phyloP scores from a whole-genome alignment of 2,888 invertebrate species.

The Cataglyphis altisquamis region DNA sequence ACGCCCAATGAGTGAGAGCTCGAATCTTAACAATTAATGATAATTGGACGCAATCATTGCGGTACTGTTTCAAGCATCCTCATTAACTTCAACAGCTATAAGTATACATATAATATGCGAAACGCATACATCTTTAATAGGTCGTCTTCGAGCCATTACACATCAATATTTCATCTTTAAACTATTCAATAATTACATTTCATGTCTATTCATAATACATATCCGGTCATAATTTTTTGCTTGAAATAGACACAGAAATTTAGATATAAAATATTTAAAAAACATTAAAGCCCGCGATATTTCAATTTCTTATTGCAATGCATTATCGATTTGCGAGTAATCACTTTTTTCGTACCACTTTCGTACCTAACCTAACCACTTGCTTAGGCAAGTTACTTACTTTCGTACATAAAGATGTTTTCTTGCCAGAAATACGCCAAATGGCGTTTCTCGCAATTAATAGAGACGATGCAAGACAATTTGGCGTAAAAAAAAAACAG shows the following conservation, averaged over 20 bases:
- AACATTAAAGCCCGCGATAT: background rate
- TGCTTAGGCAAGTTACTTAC: conserved; percentile 26
- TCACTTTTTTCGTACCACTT: background rate
- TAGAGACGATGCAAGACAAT: conserved; percentile 16
- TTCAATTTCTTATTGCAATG: background rate
- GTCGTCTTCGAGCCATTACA: background rate
- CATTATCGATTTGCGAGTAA: background rate
- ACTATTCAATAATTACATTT: background rate
- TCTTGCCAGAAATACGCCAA: background rate
- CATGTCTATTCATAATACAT: no score
- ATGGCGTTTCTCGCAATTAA: conserved; percentile 20
- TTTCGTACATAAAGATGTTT: background rate
- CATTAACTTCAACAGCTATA: background rate
- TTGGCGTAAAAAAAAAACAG: background rate
- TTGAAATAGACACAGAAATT: background rate
- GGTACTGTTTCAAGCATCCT: conserved; percentile 19
- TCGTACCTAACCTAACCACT: background rate
- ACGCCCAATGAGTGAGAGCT: background rate
- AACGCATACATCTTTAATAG: background rate
- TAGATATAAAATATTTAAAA: conserved; percentile 21
- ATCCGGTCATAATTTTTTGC: background rate
- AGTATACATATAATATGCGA: conserved; percentile 6
- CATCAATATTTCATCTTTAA: background rate
- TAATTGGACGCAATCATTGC: conserved; percentile 33
- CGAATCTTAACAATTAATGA: conserved; percentile 14